Conservation (phyloP, 2,113 vertebrate species). For the Rhinogobius similis region DNA sequence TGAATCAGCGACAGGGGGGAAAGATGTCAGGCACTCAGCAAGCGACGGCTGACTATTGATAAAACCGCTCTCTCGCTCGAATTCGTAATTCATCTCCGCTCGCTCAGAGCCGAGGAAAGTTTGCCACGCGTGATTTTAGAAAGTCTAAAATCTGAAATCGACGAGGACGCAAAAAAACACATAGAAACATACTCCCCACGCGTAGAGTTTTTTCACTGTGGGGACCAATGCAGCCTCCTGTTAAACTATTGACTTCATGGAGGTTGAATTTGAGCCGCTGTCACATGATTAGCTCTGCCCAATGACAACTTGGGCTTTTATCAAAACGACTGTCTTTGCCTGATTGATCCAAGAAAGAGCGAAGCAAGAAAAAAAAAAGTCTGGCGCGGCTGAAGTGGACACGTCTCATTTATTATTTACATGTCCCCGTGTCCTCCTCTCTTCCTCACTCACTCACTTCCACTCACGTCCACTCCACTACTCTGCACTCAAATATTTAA, state of each 20-base stretch:
- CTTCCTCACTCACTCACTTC: conserved; percentile 54
- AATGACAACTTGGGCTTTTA: conserved; percentile 99
- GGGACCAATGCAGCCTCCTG: conserved; percentile 94
- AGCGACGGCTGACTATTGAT: conserved; percentile 99
- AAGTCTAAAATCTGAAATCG: conserved; percentile 71
- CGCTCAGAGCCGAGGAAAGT: conserved; percentile 91
- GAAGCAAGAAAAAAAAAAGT: conserved; percentile 41
- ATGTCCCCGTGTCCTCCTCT: conserved; percentile 89
- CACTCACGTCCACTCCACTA: conserved; percentile 69
- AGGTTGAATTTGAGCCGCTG: conserved; percentile 99
- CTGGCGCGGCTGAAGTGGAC: conserved; percentile 86
- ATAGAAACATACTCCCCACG: conserved; percentile 70
- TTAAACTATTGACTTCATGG: conserved; percentile 99
- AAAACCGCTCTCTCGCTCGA: conserved; percentile 99
- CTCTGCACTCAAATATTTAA: conserved; percentile 65
- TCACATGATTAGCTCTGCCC: conserved; percentile 99
- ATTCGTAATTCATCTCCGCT: conserved; percentile 99
- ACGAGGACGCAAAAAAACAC: conserved; percentile 79
- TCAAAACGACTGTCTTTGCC: conserved; percentile 98
- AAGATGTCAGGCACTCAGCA: conserved; percentile 99
- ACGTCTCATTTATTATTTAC: conserved; percentile 92
- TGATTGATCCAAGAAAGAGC: conserved; percentile 99
- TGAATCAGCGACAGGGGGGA: conserved; percentile 99
- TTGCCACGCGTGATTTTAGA: conserved; percentile 87
- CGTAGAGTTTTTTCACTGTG: conserved; percentile 94